Evolutionary conservation across 2,113 vertebrate species (phyloP), one percentile per base, ranked within the genome.

Genomic region (Pollachius pollachius): DNA sequence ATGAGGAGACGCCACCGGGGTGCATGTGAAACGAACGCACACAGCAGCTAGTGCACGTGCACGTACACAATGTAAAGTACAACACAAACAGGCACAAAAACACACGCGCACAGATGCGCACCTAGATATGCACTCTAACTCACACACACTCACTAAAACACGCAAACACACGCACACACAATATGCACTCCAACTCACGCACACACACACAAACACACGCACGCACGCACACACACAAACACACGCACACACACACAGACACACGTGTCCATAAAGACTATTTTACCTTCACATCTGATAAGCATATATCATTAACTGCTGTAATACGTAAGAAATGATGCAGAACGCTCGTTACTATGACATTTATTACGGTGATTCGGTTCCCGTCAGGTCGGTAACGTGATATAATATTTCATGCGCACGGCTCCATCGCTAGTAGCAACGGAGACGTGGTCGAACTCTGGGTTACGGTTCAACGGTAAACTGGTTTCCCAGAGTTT

Each of bases 41-140:
- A 52, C 81, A 11, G 13, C 62, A 86, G 82, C 76, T 67, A 74
- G 83, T 85, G 77, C 15, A 74, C 61, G 30, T 74, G 77, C 83
- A 77, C 60, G 65, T 69, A 76, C 81, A 11, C 72, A 69, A 0
- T 52, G 56, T 5, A 1, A 17, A 57, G 17, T 57, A 15, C 12
- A 57, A n/a, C 54, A 13, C 16, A 57, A 16, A 57, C 54, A 57
- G 15, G n/a, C 54, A 17, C 12, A 48, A 41, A 41, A 6, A 11
- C 37, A 41, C 37, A 41, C 37, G 37, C 37, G 37, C 37, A 4
- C 37, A 41, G 6, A 41, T 11, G 11, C 37, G 37, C 37, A 41
- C 37, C 5, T 1, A 11, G 11, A 6, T 11, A 41, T 41, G 37
- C 37, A 41, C 37, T 6, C 37, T 4, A 6, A 41, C 37, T 8